Evolutionary conservation across 2,888 invertebrate genomes (phyloP), one percentile per base, ranked within the genome.

Genomic region (Macrophya annulata): DNA sequence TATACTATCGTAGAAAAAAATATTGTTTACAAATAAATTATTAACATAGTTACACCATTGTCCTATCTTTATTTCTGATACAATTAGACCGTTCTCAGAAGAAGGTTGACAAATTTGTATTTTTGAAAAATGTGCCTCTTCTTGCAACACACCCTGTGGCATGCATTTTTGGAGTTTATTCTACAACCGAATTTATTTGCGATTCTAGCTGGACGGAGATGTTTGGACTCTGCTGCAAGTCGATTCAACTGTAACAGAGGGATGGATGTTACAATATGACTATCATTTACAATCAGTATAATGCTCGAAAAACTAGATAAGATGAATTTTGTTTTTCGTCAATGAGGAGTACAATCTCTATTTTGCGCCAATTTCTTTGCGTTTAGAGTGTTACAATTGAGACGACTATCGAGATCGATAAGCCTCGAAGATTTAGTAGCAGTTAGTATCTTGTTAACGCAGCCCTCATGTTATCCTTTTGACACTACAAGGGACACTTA

Each of bases 1-100:
- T 81, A 81, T 81, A 81, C 43, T 59, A 31, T 62, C n/a, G 65
- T 81, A 81, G 77, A 81, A 43, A 25, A 45, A 81, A 83, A 83
- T 68, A 68, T 71, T 83, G 83, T 83, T 83, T 83, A 83, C 68
- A 83, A 83, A 83, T 83, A 83, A 83, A 83, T 83, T 68, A 83
- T 83, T 83, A 83, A 83, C n/a, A 68, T 83, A 83, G 83, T 83
- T 83, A 68, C 17, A 83, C 31, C 9, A 6, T 62, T 81, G 81
- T 62, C 12, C 1, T 10, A 45, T 25, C 21, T 65, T 81, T 21
- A 65, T 43, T 62, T 45, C 45, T 10, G 12, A 76, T 48, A 12
- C 15, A 76, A 45, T 45, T 25, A 68, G 40, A 6, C n/a, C 17
- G n/a, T 17, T n/a, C 17, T 6, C 17, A 31, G 37, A 71, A 17